Evolutionary conservation across 2,888 invertebrate genomes (phyloP).

Genomic region (Conistra vaccinii): DNA sequence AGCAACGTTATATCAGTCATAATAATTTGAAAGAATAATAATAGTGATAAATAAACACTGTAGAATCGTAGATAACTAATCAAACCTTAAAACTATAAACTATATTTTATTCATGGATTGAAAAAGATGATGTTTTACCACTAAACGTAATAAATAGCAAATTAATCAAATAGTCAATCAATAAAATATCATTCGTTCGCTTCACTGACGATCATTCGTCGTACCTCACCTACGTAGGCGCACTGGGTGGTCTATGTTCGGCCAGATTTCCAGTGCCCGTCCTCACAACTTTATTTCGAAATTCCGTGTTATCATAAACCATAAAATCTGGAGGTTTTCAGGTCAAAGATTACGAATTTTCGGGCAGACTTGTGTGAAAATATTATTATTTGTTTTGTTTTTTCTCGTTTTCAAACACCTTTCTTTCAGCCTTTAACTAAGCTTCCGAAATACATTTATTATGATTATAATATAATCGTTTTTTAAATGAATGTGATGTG

Average conservation of each 20-base stretch:
- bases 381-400: background rate
- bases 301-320: background rate
- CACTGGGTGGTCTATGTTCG: background rate
- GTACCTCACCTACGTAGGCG: background rate
- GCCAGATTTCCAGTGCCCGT: background rate
- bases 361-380: background rate
- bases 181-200: background rate
- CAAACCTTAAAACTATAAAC: background rate
- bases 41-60: background rate
- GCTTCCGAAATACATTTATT: background rate
- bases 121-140: background rate
- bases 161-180: background rate
- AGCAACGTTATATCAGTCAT: background rate
- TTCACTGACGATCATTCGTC: background rate
- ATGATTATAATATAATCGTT: background rate
- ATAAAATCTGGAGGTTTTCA: slow-evolving; percentile 21
- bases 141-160: background rate
- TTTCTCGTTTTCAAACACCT: background rate
- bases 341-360: slow-evolving; percentile 18
- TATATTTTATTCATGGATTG: background rate
- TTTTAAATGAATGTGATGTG: background rate
- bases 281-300: background rate
- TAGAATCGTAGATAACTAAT: background rate
- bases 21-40: background rate
- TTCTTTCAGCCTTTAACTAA: background rate